Percentiles rank a stretch among this genome's conserved stretches.
These are phyloP conservation scores for Haliaeetus leucogaster DNA, from an alignment of 2,113 vertebrate species.

Conservation along the genomic window DNA sequence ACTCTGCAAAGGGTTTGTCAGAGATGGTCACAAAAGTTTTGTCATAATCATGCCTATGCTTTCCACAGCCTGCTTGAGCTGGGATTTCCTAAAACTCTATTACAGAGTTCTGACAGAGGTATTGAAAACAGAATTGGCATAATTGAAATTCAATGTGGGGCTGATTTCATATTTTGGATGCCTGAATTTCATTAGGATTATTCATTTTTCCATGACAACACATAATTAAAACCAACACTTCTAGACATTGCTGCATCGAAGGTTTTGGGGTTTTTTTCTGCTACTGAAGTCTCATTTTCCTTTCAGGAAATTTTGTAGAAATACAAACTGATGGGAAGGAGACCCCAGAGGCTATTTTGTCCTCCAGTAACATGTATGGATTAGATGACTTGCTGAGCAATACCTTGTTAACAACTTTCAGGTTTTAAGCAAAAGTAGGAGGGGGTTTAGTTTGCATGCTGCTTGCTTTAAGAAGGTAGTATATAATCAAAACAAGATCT, in stretches of 20 bases:
- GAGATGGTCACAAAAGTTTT: not conserved
- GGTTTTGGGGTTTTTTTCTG: not conserved
- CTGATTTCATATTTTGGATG: not conserved
- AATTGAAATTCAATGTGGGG: not conserved
- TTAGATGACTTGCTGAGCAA: slow-evolving; percentile 22
- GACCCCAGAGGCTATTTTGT: slow-evolving; percentile 23
- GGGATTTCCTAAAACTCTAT: not conserved
- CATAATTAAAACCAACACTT: not conserved
- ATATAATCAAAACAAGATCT: slow-evolving; percentile 1
- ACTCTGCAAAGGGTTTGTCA: not conserved
- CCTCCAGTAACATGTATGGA: not conserved
- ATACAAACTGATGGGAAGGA: not conserved
- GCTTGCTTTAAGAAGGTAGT: not conserved
- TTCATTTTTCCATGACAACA: not conserved
- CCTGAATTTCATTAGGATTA: not conserved
- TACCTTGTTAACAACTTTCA: slow-evolving; percentile 21
- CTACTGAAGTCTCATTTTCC: not conserved
- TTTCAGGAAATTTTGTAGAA: not conserved
- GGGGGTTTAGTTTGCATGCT: not conserved
- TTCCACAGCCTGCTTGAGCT: not conserved
- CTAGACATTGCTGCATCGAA: not conserved
- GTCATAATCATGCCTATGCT: not conserved
- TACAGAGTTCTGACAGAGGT: not conserved
- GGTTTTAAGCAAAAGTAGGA: slow-evolving; percentile 8
- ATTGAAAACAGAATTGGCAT: not conserved